A percentile compares a stretch with the other conserved stretches of the same genome.
Conservation (phyloP, 2,888 invertebrate genomes). For the Apeira syringaria region DNA sequence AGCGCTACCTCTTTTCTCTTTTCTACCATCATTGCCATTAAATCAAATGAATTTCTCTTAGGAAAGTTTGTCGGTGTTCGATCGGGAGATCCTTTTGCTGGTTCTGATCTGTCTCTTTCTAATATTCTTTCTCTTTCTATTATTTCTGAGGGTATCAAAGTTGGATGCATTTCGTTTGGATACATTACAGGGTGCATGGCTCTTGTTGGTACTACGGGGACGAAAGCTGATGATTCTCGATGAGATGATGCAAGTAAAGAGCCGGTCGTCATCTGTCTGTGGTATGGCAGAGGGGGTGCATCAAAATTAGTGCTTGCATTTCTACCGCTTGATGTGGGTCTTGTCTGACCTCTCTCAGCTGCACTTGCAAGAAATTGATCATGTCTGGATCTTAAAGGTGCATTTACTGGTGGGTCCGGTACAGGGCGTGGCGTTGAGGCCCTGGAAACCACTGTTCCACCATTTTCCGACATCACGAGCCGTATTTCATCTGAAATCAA, state of each 20-base stretch:
- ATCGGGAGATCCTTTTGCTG: conserved; percentile 77
- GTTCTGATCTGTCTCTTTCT: conserved; percentile 73
- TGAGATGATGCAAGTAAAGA: conserved; percentile 81
- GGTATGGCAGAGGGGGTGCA: conserved; percentile 86
- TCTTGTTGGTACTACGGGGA: conserved; percentile 93
- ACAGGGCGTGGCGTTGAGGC: conserved; percentile 78
- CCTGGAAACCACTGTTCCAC: conserved; percentile 70
- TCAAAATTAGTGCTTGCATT: conserved; percentile 83
- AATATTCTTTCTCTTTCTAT: conserved; percentile 82
- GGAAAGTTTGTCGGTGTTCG: conserved; percentile 66
- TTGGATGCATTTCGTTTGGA: conserved; percentile 88
- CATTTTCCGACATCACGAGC: conserved; percentile 76
- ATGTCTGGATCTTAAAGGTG: conserved; percentile 81
- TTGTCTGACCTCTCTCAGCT: conserved; percentile 70
- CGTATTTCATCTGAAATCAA: conserved; percentile 63
- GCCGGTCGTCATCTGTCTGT: conserved; percentile 85
- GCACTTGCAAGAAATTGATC: conserved; percentile 85
- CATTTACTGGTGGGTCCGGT: conserved; percentile 69
- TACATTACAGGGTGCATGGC: conserved; percentile 89
- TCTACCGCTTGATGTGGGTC: conserved; percentile 79
- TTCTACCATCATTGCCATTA: conserved; percentile 96
- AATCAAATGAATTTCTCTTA: conserved; percentile 87
- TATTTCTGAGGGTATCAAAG: conserved; percentile 84
- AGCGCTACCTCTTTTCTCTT: conserved; percentile 92
- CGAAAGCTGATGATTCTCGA: conserved; percentile 93